Evolutionary conservation across 30 jellyfish, hydroid and myxozoan genomes (phyloP).

Genomic region (Mastigias papua): DNA sequence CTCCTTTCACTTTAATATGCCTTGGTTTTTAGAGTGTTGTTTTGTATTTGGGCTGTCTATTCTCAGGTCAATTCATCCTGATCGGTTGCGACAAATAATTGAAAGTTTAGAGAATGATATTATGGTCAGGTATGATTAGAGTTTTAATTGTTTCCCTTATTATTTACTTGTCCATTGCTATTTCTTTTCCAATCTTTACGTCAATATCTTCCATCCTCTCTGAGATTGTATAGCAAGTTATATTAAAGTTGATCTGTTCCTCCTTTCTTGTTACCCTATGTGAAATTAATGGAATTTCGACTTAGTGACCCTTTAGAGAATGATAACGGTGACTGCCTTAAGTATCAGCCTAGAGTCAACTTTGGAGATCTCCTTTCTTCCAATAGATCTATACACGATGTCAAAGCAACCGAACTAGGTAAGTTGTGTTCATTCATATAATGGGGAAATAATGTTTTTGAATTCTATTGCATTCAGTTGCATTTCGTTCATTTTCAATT

Average conservation of each 20-base stretch:
- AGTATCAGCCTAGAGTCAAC: background rate
- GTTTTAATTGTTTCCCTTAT: background rate
- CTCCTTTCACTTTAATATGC: too few relatives aligned
- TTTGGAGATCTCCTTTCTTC: background rate
- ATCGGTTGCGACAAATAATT: constrained; percentile 91
- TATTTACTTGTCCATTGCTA: background rate
- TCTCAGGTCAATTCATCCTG: constrained; percentile 93
- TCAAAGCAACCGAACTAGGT: constrained; percentile 98
- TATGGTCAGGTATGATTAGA: constrained; percentile 82
- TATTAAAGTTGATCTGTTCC: too few relatives aligned
- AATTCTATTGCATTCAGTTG: background rate
- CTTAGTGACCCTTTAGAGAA: too few relatives aligned
- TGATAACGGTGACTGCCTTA: background rate
- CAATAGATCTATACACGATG: constrained; percentile 96
- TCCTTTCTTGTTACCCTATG: too few relatives aligned
- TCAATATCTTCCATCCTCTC: too few relatives aligned
- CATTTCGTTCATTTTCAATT: too few relatives aligned
- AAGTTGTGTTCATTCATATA: background rate
- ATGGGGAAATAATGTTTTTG: background rate
- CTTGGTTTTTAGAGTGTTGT: too few relatives aligned
- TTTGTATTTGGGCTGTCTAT: too few relatives aligned
- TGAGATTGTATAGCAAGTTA: too few relatives aligned
- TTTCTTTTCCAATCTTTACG: too few relatives aligned
- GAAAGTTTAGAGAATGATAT: constrained; percentile 92
- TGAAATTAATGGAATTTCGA: too few relatives aligned